These are phyloP conservation scores for Struthio camelus DNA, from an alignment of 2,113 vertebrate species.

Conservation along the genomic window DNA sequence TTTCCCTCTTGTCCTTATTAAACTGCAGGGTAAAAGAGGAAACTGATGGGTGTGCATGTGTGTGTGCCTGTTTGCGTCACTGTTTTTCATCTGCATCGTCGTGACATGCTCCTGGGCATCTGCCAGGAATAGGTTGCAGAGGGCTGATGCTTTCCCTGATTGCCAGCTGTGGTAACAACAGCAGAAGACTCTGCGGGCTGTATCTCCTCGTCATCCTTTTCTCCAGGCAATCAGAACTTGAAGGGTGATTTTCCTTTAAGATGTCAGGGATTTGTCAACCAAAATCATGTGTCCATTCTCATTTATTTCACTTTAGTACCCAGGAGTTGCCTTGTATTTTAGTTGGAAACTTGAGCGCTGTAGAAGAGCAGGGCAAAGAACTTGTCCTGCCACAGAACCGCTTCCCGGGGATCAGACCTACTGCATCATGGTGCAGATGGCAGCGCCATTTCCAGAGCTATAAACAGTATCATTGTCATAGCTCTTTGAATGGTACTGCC, in stretches of 20 bases:
- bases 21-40: not conserved
- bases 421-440: slow-evolving; percentile 79
- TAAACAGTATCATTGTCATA: slow-evolving; percentile 87
- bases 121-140: not conserved
- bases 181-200: not conserved
- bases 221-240: not conserved
- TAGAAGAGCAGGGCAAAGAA: slow-evolving; percentile 1
- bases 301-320: fast-evolving
- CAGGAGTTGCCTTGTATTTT: not conserved
- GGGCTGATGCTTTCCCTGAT: fast-evolving
- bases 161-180: not conserved
- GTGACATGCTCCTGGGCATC: not conserved
- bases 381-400: not conserved
- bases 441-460: slow-evolving; percentile 95
- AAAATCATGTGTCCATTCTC: not conserved
- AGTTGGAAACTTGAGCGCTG: not conserved
- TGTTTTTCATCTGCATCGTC: not conserved
- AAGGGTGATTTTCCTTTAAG: not conserved
- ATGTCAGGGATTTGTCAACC: not conserved
- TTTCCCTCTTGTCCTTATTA: not conserved
- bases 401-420: not conserved
- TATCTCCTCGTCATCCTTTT: not conserved
- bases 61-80: fast-evolving
- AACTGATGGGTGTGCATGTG: not conserved
- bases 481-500: slow-evolving; percentile 97